phyloP scores from a whole-genome alignment of 2,888 invertebrate genomes.

The Trichacis sp. region DNA sequence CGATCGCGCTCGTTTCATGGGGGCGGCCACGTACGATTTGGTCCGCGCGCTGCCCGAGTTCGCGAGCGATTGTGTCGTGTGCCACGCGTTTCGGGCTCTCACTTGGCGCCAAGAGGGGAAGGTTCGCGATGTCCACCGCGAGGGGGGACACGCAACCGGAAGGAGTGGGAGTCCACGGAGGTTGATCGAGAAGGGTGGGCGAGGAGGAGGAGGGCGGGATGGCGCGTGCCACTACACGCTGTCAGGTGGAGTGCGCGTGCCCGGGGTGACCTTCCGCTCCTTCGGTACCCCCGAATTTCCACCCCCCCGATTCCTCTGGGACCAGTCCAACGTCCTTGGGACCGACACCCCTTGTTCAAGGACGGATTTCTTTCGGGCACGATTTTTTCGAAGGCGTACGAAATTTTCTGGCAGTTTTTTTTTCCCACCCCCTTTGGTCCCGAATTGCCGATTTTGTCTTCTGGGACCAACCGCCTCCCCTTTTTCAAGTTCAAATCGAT shows the following conservation, averaged over 20 bases:
- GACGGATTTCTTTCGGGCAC: too few species aligned
- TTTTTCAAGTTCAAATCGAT: too few species aligned
- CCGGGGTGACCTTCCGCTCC: constrained; percentile 57
- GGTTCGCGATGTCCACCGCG: constrained; percentile 48
- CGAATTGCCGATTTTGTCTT: too few species aligned
- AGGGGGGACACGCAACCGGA: constrained; percentile 40
- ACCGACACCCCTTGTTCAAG: too few species aligned
- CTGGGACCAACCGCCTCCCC: too few species aligned
- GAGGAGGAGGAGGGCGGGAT: constrained; percentile 49
- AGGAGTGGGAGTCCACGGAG: constrained; percentile 43
- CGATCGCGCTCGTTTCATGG: too few species aligned
- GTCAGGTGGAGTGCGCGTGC: constrained; percentile 68
- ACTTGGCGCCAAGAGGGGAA: neutral
- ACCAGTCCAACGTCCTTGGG: too few species aligned
- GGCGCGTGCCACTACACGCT: constrained; percentile 67
- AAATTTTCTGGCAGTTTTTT: too few species aligned
- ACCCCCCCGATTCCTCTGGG: too few species aligned
- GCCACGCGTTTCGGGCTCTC: constrained; percentile 66
- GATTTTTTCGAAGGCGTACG: too few species aligned
- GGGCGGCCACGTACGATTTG: too few species aligned
- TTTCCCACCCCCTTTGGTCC: too few species aligned
- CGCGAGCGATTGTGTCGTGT: constrained; percentile 62
- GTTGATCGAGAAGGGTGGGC: constrained; percentile 62
- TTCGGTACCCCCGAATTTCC: constrained; percentile 9
- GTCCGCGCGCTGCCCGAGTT: constrained; percentile 60